phyloP scores from a whole-genome alignment of 2,797 vertebrate species.

The Alca torda region DNA sequence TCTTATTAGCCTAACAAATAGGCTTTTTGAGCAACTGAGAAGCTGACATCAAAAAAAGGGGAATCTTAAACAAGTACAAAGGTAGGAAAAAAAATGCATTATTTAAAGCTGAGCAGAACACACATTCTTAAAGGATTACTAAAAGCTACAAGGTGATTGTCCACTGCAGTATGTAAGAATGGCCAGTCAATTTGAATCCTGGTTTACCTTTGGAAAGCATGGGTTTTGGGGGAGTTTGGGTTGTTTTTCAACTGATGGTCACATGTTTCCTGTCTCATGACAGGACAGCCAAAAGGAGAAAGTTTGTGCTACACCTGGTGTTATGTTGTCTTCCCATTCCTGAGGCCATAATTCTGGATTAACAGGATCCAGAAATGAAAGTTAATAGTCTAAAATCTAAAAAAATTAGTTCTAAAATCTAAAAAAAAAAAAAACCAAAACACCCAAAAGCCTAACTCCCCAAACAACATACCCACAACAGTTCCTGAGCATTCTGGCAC shows the following conservation, averaged over 20 bases:
- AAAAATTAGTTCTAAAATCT: not conserved
- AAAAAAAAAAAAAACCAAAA: no score
- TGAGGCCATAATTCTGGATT: not conserved
- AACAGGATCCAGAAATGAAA: not conserved
- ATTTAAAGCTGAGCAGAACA: not conserved
- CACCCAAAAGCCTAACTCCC: not conserved
- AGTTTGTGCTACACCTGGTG: not conserved
- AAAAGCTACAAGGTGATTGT: not conserved
- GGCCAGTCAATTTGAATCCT: not conserved
- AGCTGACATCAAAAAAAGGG: not conserved
- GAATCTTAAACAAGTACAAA: not conserved
- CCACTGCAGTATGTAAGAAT: not conserved
- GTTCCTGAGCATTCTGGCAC: not conserved
- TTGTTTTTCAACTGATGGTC: not conserved
- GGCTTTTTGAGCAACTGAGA: not conserved
- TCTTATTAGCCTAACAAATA: not conserved
- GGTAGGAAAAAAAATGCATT: not conserved
- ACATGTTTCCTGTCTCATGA: not conserved
- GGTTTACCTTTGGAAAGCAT: not conserved
- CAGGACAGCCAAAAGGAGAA: not conserved
- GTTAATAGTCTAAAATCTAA: not conserved
- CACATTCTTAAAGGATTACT: not conserved
- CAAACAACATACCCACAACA: not conserved
- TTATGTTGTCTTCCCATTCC: not conserved
- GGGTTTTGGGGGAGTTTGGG: not conserved